Evolutionary conservation across 2,797 vertebrate species (phyloP).

Genomic region (Bufotes viridis): DNA sequence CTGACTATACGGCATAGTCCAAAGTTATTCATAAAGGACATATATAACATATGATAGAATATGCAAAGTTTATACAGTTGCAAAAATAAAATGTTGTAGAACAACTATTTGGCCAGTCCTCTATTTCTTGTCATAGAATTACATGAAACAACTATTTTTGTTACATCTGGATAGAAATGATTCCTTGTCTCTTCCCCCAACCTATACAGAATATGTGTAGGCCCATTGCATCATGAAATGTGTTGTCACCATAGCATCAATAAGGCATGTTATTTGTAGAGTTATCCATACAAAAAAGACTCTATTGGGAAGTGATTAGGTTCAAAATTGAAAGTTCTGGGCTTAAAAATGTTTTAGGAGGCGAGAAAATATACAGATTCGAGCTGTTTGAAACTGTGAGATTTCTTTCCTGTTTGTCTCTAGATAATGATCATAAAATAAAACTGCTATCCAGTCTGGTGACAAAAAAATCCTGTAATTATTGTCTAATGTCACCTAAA

Average conservation of each 20-base stretch:
- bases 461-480: background rate
- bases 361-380: no score
- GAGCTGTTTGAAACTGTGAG: no score
- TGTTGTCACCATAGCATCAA: no score
- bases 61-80: background rate
- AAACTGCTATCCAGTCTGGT: background rate
- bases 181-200: no score
- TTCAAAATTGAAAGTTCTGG: background rate
- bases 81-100: no score
- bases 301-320: background rate
- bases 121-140: no score
- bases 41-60: background rate
- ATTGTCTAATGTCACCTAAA: background rate
- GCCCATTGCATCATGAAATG: no score
- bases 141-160: no score
- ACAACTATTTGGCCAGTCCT: no score
- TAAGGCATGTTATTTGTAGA: background rate
- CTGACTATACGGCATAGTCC: background rate
- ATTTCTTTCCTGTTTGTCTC: background rate
- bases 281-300: background rate
- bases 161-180: no score
- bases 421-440: background rate
- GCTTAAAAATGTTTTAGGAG: no score
- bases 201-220: no score
- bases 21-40: background rate